A percentile compares a stretch with the other conserved stretches of the same genome.
Conservation (phyloP, 1,140 invertebrate species). For the Nymphalis io region DNA sequence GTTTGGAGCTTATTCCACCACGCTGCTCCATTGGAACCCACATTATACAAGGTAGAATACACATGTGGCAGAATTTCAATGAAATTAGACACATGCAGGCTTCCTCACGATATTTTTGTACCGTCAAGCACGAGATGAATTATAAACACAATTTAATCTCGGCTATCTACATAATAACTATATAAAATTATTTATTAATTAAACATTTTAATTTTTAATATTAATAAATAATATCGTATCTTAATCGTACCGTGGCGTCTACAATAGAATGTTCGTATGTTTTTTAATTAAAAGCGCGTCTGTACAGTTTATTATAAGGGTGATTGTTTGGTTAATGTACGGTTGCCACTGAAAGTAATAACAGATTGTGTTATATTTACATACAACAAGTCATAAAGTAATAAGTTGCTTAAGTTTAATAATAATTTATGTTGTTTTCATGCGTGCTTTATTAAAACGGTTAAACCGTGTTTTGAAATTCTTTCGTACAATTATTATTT, state of each 20-base stretch:
- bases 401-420: background rate
- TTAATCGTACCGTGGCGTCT: background rate
- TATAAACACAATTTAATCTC: too few relatives aligned
- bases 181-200: too few relatives aligned
- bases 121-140: too few relatives aligned
- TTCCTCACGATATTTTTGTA: too few relatives aligned
- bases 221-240: constrained; percentile 4
- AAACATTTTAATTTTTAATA: background rate
- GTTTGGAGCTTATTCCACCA: too few relatives aligned
- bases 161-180: too few relatives aligned
- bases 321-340: constrained; percentile 30
- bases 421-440: background rate
- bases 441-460: background rate
- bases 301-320: constrained; percentile 33
- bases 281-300: constrained; percentile 47
- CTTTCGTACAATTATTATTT: too few relatives aligned
- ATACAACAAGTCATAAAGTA: background rate
- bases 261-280: constrained; percentile 19
- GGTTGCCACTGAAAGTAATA: constrained; percentile 17
- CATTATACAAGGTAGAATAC: too few relatives aligned
- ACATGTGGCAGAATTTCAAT: too few relatives aligned
- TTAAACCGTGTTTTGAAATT: too few relatives aligned
- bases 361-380: background rate
- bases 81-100: too few relatives aligned
- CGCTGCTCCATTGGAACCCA: too few relatives aligned